Base-by-base conservation (phyloP, 2,797 vertebrate genomes). In the Typhlichthys subterraneus region DNA sequence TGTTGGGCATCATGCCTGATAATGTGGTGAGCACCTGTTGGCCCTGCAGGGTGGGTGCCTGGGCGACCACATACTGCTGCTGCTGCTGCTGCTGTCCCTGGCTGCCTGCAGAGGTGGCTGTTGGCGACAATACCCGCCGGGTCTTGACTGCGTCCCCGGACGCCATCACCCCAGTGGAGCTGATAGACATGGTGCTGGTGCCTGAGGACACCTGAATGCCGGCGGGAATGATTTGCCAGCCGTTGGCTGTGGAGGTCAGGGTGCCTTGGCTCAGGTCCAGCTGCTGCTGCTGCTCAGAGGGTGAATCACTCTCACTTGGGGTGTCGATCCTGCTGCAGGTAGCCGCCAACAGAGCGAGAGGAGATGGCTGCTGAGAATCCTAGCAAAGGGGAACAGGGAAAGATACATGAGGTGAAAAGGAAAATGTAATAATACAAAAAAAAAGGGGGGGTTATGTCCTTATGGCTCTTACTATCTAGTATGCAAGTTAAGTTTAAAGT, bases 321-420 rank as follows among this genome's bases (percentile, higher is more conserved):
- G 95, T 95, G 86, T 99, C 97, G 45, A 99, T 97, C 66, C 96
- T 90, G 88, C 97, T 99, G 91, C 97, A 99, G 12, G 97, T 99
- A 71, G 97, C 97, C 49, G 97, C 97, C 87, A 99, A 87, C 82
- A 99, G 85, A 61, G 97, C 97, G 53, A 99, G 93, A 0, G 97
- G 96, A 75, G 97, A 98, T 0, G 96, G 96, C 84, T 98, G 97
- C 3, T 98, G 96, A 0, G 95, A 95, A 71, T 98, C 97, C 97
- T 98, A 54, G 1, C 38, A 61, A 0, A 54, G 9, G 1, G 47
- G 17, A 47, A 58, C 19, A 12, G 15, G 15, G 8, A 2, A 38
- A 45, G 2, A 51, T 19, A 50, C 38, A 38, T 38, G 38, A 38
- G 38, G 38, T 6, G 9, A 12, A 17, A 14, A 10, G 5, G 31